Evolutionary conservation across 2,888 invertebrate species (phyloP), one percentile per base, ranked within the genome.

Genomic region (Maniola hyperantus): DNA sequence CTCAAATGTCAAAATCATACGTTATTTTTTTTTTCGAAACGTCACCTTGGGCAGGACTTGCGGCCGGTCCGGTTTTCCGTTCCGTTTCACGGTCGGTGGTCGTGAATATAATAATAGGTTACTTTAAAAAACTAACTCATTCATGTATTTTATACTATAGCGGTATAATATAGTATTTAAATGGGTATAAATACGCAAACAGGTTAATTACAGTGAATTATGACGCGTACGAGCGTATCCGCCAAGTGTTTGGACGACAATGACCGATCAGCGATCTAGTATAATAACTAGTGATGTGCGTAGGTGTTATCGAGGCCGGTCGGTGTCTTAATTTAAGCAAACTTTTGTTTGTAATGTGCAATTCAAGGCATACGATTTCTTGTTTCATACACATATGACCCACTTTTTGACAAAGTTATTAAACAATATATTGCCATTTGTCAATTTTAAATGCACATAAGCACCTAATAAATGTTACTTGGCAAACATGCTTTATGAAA

Each of bases 281-380:
- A n/a, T 77, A 71, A 74, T 78, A 53, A 63, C 54, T 63, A 75
- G 75, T 79, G 74, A 73, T 69, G 72, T 79, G 86, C 82, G 89
- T 89, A 81, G 89, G 90, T 69, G 71, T 79, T 82, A 80, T 65
- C 82, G 84, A 89, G 89, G 90, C 79, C 85, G 80, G 90, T 78
- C 85, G 80, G 80, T 79, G 79, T 80, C 81, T 81, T 79, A 77
- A 79, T 80, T 78, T 79, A 79, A 77, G 76, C 74, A 71, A 79
- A 77, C 80, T 82, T 83, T 85, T 80, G 79, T 81, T 79, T 81
- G 80, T 72, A 80, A 78, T 73, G 79, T 85, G 83, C 83, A 85
- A 83, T 85, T 82, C 83, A 79, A 87, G 87, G 81, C 81, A 85
- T 79, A 77, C 76, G 59, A 72, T 80, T 76, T 76, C 70, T 77